Evolutionary conservation across 1,140 invertebrate species (phyloP).

Genomic region (Cryptotermes secundus): DNA sequence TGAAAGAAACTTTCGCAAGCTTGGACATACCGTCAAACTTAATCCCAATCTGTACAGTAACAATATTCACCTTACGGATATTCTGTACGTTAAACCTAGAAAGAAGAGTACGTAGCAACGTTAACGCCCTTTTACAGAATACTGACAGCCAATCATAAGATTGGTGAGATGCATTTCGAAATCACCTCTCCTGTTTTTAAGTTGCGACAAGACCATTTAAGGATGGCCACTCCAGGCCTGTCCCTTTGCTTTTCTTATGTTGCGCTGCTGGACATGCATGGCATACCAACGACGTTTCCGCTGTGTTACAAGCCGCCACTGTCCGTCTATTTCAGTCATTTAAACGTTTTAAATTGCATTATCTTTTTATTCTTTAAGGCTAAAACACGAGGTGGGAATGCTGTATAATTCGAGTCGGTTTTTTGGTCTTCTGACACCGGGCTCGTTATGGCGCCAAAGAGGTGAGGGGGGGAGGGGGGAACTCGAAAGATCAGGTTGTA

Average conservation of each 20-base stretch:
- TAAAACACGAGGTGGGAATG: slow-evolving; percentile 11
- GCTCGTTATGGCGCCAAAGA: background rate
- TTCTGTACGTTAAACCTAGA: background rate
- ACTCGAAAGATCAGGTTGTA: background rate
- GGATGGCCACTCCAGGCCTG: too few relatives aligned
- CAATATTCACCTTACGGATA: background rate
- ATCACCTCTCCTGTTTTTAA: background rate
- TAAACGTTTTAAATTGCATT: background rate
- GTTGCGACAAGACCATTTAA: background rate
- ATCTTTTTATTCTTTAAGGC: background rate
- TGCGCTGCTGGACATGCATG: too few relatives aligned
- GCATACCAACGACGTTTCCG: background rate
- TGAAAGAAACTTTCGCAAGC: background rate
- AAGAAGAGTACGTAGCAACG: background rate
- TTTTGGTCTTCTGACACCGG: background rate
- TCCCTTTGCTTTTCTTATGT: too few relatives aligned
- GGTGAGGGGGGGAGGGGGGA: background rate
- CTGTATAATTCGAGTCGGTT: background rate
- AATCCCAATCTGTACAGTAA: background rate
- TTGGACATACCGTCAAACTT: too few relatives aligned
- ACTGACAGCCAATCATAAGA: background rate
- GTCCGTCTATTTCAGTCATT: background rate
- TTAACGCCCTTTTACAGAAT: background rate
- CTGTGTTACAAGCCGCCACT: background rate
- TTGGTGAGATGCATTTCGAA: background rate